These are phyloP conservation scores for Lycaena phlaeas DNA, from an alignment of 2,888 invertebrate species.

Conservation along the genomic window DNA sequence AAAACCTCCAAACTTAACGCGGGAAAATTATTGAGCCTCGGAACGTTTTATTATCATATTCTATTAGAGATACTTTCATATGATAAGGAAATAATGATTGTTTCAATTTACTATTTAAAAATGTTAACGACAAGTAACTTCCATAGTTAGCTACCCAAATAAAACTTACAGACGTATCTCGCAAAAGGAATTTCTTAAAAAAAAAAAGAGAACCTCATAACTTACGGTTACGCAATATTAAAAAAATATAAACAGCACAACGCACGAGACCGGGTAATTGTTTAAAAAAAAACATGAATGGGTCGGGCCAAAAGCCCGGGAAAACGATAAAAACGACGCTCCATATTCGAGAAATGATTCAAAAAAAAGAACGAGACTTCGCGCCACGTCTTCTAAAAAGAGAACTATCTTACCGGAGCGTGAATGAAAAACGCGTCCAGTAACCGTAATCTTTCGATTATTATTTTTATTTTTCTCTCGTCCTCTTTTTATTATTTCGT, in stretches of 20 bases:
- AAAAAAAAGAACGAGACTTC: conserved; percentile 57
- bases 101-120: no score
- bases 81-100: no score
- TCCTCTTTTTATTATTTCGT: conserved; percentile 54
- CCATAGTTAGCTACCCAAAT: no score
- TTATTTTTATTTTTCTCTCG: conserved; percentile 62
- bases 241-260: conserved; percentile 37
- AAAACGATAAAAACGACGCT: conserved; percentile 67
- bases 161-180: no score
- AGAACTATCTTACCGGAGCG: conserved; percentile 65
- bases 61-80: no score
- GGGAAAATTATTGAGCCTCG: no score
- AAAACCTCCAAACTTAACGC: no score
- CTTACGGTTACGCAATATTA: conserved; percentile 26
- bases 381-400: conserved; percentile 53
- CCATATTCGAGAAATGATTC: conserved; percentile 73
- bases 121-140: no score
- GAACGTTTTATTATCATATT: no score
- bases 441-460: conserved; percentile 66
- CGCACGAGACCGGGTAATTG: conserved; percentile 39
- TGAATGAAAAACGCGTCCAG: conserved; percentile 66
- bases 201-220: conserved; percentile 20
- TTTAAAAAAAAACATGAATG: conserved; percentile 54
- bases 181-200: conserved; percentile 5
- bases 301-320: conserved; percentile 45